Conservation (phyloP, 2,888 invertebrate species). For the Chaetoderma sp. region DNA sequence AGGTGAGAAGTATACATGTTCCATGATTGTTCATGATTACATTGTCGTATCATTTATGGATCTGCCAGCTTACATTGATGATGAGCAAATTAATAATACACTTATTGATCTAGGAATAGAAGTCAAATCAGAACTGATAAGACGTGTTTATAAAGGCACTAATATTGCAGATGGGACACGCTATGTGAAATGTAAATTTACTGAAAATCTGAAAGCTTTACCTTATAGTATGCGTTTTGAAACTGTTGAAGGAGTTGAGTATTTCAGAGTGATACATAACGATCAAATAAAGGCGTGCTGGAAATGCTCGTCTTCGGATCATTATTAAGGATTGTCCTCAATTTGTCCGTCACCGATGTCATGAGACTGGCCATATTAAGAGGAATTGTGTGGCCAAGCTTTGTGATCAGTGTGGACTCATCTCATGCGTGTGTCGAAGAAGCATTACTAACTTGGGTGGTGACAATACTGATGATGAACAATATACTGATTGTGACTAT, state of each 20-base stretch:
- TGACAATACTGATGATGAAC: too few relatives aligned
- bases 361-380: too few relatives aligned
- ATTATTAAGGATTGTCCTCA: neutral
- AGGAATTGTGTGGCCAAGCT: too few relatives aligned
- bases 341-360: too few relatives aligned
- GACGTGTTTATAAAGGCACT: neutral
- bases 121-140: neutral
- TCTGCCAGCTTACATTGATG: neutral
- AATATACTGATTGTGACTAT: too few relatives aligned
- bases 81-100: neutral
- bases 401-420: too few relatives aligned
- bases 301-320: neutral
- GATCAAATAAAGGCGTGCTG: neutral
- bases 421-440: too few relatives aligned
- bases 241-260: neutral
- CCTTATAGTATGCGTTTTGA: neutral
- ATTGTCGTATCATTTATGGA: constrained; percentile 2
- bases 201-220: neutral
- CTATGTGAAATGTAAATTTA: neutral
- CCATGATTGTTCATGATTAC: too few relatives aligned
- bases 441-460: too few relatives aligned
- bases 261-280: neutral
- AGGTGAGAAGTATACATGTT: too few relatives aligned
- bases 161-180: neutral
- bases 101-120: neutral